Evolutionary conservation across 2,888 invertebrate species (phyloP).

Genomic region (Bellardia pandia): DNA sequence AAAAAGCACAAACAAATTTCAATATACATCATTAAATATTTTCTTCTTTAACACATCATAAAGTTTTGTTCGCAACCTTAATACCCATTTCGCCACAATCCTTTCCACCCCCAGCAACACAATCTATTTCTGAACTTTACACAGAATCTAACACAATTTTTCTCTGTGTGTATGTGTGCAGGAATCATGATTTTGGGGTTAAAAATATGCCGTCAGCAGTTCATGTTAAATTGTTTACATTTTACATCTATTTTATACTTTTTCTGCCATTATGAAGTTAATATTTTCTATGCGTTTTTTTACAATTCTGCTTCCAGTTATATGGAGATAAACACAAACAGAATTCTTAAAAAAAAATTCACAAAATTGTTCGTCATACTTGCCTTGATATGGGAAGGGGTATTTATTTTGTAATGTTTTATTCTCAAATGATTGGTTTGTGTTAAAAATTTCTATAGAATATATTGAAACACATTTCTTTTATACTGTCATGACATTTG

Average conservation of each 20-base stretch:
- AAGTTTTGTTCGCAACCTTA: background rate
- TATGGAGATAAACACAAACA: background rate
- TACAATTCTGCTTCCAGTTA: background rate
- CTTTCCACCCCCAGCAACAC: background rate
- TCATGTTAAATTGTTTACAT: slow-evolving; percentile 26
- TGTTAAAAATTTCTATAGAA: slow-evolving; percentile 1
- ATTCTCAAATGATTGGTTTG: slow-evolving; percentile 11
- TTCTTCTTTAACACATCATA: slow-evolving; percentile 27
- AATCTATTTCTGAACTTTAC: background rate
- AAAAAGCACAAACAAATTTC: slow-evolving; percentile 1
- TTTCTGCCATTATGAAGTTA: background rate
- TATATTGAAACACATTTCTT: background rate
- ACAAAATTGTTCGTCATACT: background rate
- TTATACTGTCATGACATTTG: slow-evolving; percentile 12
- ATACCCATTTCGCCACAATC: background rate
- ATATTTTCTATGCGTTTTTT: background rate
- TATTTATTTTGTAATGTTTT: slow-evolving; percentile 15
- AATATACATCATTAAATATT: slow-evolving; percentile 20
- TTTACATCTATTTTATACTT: slow-evolving; percentile 12
- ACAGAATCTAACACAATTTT: background rate
- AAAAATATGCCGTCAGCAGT: slow-evolving; percentile 37
- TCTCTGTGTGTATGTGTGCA: background rate
- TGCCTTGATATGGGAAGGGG: background rate
- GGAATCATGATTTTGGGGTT: background rate
- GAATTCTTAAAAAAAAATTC: slow-evolving; percentile 4